phyloP scores from a whole-genome alignment of 2,888 invertebrate genomes.

The Tipula unca region DNA sequence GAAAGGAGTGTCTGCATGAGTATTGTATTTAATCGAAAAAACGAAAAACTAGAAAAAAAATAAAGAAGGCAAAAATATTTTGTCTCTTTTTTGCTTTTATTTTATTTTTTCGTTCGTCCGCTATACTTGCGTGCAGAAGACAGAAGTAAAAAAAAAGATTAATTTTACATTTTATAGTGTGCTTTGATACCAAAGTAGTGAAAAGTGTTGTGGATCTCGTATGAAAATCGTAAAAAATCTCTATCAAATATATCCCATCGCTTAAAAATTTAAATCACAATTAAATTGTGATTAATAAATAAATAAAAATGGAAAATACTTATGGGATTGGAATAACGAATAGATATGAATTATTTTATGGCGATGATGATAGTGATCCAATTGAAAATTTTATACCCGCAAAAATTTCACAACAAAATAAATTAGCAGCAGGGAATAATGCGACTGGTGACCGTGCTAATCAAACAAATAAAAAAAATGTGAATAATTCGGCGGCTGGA shows the following conservation, averaged over 20 bases:
- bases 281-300: neutral
- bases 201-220: neutral
- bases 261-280: neutral
- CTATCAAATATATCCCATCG: neutral
- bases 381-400: neutral
- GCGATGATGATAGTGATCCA: conserved; percentile 17
- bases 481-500: neutral
- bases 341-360: conserved; percentile 18
- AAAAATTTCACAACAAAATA: conserved; percentile 9
- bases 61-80: neutral
- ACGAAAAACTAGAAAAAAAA: neutral
- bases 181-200: neutral
- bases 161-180: neutral
- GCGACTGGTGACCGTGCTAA: neutral
- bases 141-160: neutral
- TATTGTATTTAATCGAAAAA: neutral
- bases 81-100: neutral
- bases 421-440: neutral
- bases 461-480: neutral
- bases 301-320: conserved; percentile 16
- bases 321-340: conserved; percentile 17
- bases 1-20: neutral
- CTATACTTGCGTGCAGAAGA: neutral
- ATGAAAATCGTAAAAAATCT: neutral
- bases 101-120: neutral